Evolutionary conservation across 2,888 invertebrate species (phyloP).

Genomic region (Sesia apiformis): DNA sequence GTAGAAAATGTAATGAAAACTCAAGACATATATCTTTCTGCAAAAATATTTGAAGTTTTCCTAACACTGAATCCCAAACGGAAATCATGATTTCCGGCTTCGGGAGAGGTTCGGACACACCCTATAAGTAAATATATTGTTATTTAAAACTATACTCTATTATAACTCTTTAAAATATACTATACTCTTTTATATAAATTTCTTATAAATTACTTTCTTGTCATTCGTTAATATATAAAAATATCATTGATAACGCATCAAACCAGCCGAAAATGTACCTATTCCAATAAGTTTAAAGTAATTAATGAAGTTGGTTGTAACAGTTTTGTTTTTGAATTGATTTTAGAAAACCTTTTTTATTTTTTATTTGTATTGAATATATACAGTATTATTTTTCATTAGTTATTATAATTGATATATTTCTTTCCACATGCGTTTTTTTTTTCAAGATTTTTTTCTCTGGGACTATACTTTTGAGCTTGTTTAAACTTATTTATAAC

Average conservation of each 20-base stretch:
- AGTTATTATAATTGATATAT: conserved; percentile 14
- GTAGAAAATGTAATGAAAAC: too few species aligned
- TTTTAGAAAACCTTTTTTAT: conserved; percentile 1
- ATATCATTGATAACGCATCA: neutral
- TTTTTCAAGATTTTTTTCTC: conserved; percentile 24
- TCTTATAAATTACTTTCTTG: too few species aligned
- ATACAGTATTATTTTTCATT: conserved; percentile 29
- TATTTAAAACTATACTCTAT: too few species aligned
- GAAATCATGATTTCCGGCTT: too few species aligned
- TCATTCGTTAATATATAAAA: too few species aligned
- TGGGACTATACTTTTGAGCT: conserved; percentile 14
- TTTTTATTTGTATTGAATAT: conserved; percentile 6
- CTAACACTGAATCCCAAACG: too few species aligned
- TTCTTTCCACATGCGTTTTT: conserved; percentile 20
- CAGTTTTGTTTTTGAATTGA: conserved; percentile 10
- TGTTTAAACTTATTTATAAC: neutral
- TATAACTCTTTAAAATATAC: too few species aligned
- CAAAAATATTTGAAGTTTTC: too few species aligned
- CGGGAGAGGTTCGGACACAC: too few species aligned
- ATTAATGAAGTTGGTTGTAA: neutral
- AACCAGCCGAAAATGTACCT: neutral
- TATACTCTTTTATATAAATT: too few species aligned
- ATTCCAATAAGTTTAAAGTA: neutral
- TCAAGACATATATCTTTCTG: too few species aligned
- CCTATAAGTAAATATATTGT: too few species aligned